A percentile compares a stretch with the other conserved stretches of the same genome.
These are phyloP conservation scores for Festucalex cinctus DNA, from an alignment of 2,113 vertebrate species.

Conservation along the genomic window DNA sequence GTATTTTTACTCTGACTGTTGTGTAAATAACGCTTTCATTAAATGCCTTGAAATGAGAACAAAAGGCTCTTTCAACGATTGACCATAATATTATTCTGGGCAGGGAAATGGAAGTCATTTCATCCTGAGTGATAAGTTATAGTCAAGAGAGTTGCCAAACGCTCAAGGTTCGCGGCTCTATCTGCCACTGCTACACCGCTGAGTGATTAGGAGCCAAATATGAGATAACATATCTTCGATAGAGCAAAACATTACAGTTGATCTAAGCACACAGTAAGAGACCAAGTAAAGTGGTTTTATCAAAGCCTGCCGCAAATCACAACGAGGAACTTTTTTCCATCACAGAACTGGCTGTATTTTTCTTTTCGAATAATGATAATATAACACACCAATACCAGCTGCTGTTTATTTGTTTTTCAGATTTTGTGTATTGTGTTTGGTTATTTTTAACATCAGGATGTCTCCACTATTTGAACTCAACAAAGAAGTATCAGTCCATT, in stretches of 20 bases:
- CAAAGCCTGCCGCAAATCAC: slow-evolving; percentile 39
- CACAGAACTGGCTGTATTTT: slow-evolving; percentile 18
- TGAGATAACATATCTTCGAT: slow-evolving; percentile 35
- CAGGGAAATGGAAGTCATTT: slow-evolving; percentile 35
- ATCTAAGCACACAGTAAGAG: slow-evolving; percentile 11
- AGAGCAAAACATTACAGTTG: slow-evolving; percentile 35
- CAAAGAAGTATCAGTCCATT: slow-evolving; percentile 14
- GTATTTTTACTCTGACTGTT: slow-evolving; percentile 17
- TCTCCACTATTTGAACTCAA: slow-evolving; percentile 26
- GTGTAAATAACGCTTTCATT: slow-evolving; percentile 10
- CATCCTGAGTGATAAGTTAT: slow-evolving; percentile 34
- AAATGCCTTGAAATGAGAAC: slow-evolving; percentile 18
- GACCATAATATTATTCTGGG: slow-evolving; percentile 47
- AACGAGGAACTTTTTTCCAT: slow-evolving; percentile 30
- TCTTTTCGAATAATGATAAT: slow-evolving; percentile 47
- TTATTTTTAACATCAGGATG: slow-evolving; percentile 10
- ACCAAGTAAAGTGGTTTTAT: slow-evolving; percentile 33
- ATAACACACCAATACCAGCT: slow-evolving; percentile 44
- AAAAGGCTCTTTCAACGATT: slow-evolving; percentile 5
- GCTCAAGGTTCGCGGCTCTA: slow-evolving; percentile 29
- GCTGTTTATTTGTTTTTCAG: slow-evolving; percentile 39
- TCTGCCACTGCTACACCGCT: slow-evolving; percentile 37
- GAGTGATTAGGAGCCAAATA: slow-evolving; percentile 50
- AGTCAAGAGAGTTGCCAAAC: slow-evolving; percentile 41
- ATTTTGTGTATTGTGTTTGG: slow-evolving; percentile 23